Evolutionary conservation across 2,888 invertebrate species (phyloP).

Genomic region (Timandra comae): DNA sequence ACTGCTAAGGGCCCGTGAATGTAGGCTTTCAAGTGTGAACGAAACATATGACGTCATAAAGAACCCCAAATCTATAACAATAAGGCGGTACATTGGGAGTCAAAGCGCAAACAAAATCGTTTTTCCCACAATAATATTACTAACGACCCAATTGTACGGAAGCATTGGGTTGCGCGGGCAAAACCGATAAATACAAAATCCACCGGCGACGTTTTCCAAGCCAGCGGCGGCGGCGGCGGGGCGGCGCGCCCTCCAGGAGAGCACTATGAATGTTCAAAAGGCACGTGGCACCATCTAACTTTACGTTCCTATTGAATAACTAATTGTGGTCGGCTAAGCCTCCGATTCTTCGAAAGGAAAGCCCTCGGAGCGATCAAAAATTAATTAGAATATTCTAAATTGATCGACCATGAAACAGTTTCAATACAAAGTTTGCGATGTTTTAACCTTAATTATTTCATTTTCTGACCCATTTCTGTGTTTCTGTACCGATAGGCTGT

Average conservation of each 20-base stretch:
- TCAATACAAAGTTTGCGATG: constrained; percentile 35
- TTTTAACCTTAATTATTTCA: constrained; percentile 40
- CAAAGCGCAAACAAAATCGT: constrained; percentile 72
- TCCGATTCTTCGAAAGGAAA: too few species aligned
- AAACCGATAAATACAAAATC: constrained; percentile 74
- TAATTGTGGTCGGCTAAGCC: constrained; percentile 37
- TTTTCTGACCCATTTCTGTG: constrained; percentile 23
- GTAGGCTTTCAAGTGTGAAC: constrained; percentile 51
- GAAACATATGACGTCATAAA: constrained; percentile 57
- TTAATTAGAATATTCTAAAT: constrained; percentile 37
- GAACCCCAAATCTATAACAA: constrained; percentile 66
- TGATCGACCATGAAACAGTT: constrained; percentile 36
- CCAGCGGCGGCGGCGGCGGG: too few species aligned
- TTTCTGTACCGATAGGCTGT: too few species aligned
- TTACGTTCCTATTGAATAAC: constrained; percentile 46
- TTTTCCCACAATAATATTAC: constrained; percentile 73
- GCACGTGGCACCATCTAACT: constrained; percentile 44
- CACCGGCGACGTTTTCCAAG: constrained; percentile 55
- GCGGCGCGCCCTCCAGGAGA: too few species aligned
- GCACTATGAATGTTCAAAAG: constrained; percentile 56
- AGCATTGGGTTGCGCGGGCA: constrained; percentile 62
- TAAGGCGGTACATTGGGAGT: constrained; percentile 64
- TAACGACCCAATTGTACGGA: constrained; percentile 73
- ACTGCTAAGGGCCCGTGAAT: constrained; percentile 46
- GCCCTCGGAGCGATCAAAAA: constrained; percentile 33